Conservation (phyloP, 2,797 vertebrate genomes). For the Melanotaenia boesemani region DNA sequence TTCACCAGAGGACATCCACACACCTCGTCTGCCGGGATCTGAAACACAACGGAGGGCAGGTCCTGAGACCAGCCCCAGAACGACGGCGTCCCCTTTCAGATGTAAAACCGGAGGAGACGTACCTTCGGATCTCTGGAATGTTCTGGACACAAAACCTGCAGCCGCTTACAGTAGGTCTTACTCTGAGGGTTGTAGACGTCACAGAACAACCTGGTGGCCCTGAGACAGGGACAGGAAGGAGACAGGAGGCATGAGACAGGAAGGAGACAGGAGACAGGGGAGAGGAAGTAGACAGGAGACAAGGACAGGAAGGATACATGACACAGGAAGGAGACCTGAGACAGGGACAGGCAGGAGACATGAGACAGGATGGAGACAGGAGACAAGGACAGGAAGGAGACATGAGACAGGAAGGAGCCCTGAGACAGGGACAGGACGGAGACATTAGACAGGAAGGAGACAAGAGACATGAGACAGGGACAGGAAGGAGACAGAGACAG, state of each 20-base stretch:
- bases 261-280: background rate
- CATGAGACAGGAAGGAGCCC: background rate
- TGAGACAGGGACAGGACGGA: too few relatives aligned
- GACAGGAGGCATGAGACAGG: background rate
- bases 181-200: slow-evolving; percentile 95
- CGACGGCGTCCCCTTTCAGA: background rate
- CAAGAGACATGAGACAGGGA: too few relatives aligned
- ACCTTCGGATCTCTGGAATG: slow-evolving; percentile 94
- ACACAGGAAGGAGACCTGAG: slow-evolving; percentile 40
- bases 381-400: slow-evolving; percentile 16
- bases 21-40: slow-evolving; percentile 92
- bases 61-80: background rate
- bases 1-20: slow-evolving; percentile 93
- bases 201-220: slow-evolving; percentile 92
- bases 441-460: background rate
- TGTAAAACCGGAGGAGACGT: background rate
- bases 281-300: background rate
- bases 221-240: slow-evolving; percentile 43
- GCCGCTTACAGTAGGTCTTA: slow-evolving; percentile 93
- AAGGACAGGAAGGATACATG: too few relatives aligned
- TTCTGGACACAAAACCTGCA: slow-evolving; percentile 93
- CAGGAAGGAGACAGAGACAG: slow-evolving; percentile 29
- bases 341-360: too few relatives aligned
- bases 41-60: background rate
- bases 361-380: too few relatives aligned